Evolutionary conservation across 2,888 invertebrate species (phyloP).

Genomic region (Luperina nickerlii): DNA sequence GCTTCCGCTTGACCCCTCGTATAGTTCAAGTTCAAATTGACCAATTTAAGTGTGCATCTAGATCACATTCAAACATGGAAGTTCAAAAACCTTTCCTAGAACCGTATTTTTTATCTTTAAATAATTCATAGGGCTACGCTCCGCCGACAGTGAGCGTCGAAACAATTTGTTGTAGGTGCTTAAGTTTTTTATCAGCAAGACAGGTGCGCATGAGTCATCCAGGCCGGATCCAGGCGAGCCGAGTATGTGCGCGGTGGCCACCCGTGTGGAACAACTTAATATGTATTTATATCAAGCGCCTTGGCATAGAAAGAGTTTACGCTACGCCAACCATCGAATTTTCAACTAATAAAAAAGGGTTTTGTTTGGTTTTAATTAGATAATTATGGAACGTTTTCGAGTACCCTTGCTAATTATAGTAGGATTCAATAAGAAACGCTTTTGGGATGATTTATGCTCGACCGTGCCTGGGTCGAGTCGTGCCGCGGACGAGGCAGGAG

Average conservation of each 20-base stretch:
- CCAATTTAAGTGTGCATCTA: slow-evolving; percentile 33
- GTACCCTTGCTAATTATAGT: not conserved
- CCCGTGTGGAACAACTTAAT: slow-evolving; percentile 68
- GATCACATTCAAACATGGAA: slow-evolving; percentile 34
- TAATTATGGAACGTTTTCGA: not conserved
- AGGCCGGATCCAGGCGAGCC: slow-evolving; percentile 67
- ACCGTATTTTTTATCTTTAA: slow-evolving; percentile 44
- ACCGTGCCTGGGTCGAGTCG: not conserved
- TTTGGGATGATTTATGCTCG: not conserved
- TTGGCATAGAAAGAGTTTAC: slow-evolving; percentile 67
- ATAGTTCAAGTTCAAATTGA: slow-evolving; percentile 20
- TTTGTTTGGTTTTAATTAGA: slow-evolving; percentile 5
- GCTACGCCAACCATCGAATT: slow-evolving; percentile 51
- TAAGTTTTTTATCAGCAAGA: slow-evolving; percentile 57
- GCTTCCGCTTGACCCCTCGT: slow-evolving; percentile 10
- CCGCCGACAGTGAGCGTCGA: slow-evolving; percentile 57
- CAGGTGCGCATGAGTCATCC: slow-evolving; percentile 69
- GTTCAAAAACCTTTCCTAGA: slow-evolving; percentile 58
- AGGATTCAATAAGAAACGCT: not conserved
- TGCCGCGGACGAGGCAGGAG: not conserved
- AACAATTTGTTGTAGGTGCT: slow-evolving; percentile 57
- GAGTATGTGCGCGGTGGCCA: slow-evolving; percentile 55
- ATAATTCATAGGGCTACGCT: slow-evolving; percentile 66
- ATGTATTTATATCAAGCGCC: slow-evolving; percentile 67
- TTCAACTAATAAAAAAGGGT: slow-evolving; percentile 46